phyloP scores from a whole-genome alignment of 2,113 vertebrate species.

The Emydura subglobosa region DNA sequence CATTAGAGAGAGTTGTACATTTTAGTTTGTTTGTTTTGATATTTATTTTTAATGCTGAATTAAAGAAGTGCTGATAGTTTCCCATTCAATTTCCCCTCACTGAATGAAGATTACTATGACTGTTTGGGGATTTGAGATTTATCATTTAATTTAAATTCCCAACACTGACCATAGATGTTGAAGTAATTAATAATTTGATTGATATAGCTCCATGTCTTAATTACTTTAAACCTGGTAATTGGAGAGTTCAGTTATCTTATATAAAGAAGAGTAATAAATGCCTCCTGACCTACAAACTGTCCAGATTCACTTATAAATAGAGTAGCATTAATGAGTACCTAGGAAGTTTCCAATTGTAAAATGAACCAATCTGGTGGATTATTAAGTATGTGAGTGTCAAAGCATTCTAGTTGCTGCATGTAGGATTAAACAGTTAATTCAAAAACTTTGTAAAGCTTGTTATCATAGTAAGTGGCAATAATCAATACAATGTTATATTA shows the following conservation, averaged over 20 bases:
- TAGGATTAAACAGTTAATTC: slow-evolving; percentile 84
- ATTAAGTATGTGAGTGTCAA: background rate
- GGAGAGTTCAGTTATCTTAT: background rate
- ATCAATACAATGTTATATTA: slow-evolving; percentile 89
- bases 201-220: background rate
- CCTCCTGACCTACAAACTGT: background rate
- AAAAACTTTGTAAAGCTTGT: slow-evolving; percentile 84
- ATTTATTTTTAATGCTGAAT: background rate
- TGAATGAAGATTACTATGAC: background rate
- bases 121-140: background rate
- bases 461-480: slow-evolving; percentile 86
- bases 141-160: background rate
- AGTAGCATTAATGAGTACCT: background rate
- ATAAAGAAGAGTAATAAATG: background rate
- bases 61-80: background rate
- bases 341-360: background rate
- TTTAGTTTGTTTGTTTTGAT: background rate
- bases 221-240: background rate
- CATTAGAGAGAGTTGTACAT: background rate
- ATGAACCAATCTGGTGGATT: slow-evolving; percentile 17
- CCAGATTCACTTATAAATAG: background rate
- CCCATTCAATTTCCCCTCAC: background rate
- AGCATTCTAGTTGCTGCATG: slow-evolving; percentile 6
- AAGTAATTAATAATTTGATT: background rate
- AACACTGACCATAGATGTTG: background rate